A percentile compares a stretch with the other conserved stretches of the same genome.
Evolutionary conservation across 2,113 vertebrate genomes (phyloP).

Genomic region (Varanus komodoensis): DNA sequence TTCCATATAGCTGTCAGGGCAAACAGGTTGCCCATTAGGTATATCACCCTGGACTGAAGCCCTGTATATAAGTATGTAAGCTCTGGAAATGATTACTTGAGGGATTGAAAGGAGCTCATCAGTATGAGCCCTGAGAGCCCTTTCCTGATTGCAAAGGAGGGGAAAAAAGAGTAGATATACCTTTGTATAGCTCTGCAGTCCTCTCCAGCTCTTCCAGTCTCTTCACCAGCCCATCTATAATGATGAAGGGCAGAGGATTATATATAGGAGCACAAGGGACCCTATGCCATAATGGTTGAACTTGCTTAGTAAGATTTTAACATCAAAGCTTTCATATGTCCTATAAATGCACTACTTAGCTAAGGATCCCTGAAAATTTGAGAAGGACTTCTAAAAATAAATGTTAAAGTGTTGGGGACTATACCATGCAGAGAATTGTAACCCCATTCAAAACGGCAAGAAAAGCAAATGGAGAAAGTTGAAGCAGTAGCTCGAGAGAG

Average conservation of each 20-base stretch:
- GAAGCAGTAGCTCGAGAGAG: neutral
- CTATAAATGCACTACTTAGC: neutral
- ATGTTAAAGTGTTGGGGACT: neutral
- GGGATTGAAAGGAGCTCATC: neutral
- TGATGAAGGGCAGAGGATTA: conserved; percentile 12
- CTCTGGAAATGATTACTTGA: neutral
- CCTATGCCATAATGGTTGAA: neutral
- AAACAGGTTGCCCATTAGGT: neutral
- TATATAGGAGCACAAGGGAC: neutral
- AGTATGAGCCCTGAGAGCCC: neutral
- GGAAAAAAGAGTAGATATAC: conserved; percentile 64
- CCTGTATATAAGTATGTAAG: neutral
- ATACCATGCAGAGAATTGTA: neutral
- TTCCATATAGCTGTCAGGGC: neutral
- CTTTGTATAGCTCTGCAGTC: conserved; percentile 96
- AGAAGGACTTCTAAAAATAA: neutral
- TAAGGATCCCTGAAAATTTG: neutral
- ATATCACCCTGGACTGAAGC: neutral
- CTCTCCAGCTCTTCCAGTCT: conserved; percentile 95
- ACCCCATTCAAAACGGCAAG: neutral
- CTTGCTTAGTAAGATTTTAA: neutral
- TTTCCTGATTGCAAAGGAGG: neutral
- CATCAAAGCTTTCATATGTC: neutral
- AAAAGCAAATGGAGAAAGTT: neutral
- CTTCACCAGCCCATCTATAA: conserved; percentile 94